These are phyloP conservation scores for Burhinus bistriatus DNA, from an alignment of 2,113 vertebrate species.

Conservation along the genomic window DNA sequence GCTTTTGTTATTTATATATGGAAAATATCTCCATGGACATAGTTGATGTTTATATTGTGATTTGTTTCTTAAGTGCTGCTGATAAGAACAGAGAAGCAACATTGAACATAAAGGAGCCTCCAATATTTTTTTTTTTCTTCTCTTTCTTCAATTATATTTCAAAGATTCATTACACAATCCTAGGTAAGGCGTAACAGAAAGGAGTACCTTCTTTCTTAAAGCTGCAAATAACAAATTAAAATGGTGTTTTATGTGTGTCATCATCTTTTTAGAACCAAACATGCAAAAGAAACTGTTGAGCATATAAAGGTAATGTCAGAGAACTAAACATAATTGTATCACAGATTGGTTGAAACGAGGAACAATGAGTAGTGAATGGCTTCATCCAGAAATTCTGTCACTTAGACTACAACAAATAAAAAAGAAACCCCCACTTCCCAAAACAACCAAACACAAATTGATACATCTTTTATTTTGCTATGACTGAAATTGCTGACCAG, in stretches of 20 bases:
- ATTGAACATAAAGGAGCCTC: neutral
- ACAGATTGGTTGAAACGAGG: neutral
- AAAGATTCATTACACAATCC: neutral
- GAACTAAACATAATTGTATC: neutral
- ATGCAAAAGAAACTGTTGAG: neutral
- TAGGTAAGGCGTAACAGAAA: neutral
- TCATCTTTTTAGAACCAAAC: neutral
- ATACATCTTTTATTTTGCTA: conserved; percentile 26
- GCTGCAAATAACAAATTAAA: neutral
- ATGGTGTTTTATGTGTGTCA: neutral
- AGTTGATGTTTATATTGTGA: neutral
- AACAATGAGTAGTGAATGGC: neutral
- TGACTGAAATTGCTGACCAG: conserved; percentile 23
- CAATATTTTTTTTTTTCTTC: neutral
- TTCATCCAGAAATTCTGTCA: neutral
- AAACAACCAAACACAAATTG: neutral
- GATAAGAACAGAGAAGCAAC: neutral
- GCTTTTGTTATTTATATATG: neutral
- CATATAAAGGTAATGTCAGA: neutral
- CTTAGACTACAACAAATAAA: neutral
- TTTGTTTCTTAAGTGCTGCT: neutral
- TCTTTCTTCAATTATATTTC: neutral
- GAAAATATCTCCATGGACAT: neutral
- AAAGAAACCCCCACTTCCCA: neutral
- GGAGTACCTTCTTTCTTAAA: neutral